Evolutionary conservation across 2,113 vertebrate species (phyloP), one percentile per base, ranked within the genome.

Genomic region (Triplophysa dalaica): DNA sequence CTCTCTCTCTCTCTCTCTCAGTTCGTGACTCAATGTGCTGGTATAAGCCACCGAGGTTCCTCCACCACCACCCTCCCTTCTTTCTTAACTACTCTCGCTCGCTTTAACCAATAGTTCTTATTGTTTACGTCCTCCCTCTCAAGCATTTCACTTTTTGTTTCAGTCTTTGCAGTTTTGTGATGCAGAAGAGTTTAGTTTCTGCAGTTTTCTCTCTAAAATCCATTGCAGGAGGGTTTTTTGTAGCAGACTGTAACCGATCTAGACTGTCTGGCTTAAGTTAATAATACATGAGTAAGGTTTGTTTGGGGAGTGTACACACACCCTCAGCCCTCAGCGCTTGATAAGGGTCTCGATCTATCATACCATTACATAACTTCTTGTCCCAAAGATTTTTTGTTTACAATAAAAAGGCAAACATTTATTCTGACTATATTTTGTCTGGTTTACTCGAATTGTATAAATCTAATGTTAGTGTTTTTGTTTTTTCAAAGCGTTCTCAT

Each of bases 211-310:
- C 66, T 9, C 21, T 29, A 41, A 17, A 26, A 64, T 62, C 19
- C 45, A 43, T 10, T 13, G 48, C 56, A 19, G 79, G 45, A 68
- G 29, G 43, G 6, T 48, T 17, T 81, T 58, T 21, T 29, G 33
- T 63, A 58, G n/a, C 19, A 8, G 54, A 21, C 8, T 58, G 14
- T 56, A 38, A 17, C 63, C 5, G 16, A 48, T 77, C 22, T 85
- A 45, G 70, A 82, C 74, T 78, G 56, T 89, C 88, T 80, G 22
- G 82, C 86, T 82, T 75, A 67, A 81, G 86, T 92, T 89, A 92
- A 91, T 90, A 89, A 90, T 91, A 87, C 48, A 91, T 90, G 79
- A 92, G 82, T 75, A 29, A 63, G 74, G 78, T 66, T 87, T 83
- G 79, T 70, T 70, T 67, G 72, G 52, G 17, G 22, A 52, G 50